Percentiles rank a stretch among this genome's conserved stretches.
Evolutionary conservation across 37 sponge, comb jelly and placozoan species (phyloP).

Genomic region (Geodia barretti): DNA sequence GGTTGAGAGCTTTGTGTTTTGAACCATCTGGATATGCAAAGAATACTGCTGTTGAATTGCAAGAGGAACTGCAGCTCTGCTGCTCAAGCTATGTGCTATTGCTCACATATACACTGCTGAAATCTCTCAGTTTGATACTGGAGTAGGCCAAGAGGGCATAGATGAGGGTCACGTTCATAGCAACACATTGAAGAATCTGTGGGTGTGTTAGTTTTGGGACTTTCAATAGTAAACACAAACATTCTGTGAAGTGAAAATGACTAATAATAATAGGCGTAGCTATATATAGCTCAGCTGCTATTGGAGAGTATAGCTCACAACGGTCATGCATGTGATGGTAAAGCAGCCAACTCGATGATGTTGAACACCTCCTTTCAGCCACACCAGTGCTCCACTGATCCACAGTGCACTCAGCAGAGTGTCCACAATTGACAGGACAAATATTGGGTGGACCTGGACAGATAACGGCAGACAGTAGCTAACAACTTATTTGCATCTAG

Average conservation of each 20-base stretch:
- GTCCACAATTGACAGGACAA: constrained; percentile 52
- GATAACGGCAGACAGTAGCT: not conserved
- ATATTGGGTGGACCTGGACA: constrained; percentile 40
- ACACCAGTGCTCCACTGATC: constrained; percentile 22
- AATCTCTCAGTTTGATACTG: not conserved
- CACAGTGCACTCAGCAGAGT: constrained; percentile 19
- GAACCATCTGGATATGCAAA: no score
- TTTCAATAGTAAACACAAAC: no score
- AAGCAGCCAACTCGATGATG: constrained; percentile 6
- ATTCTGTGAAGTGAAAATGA: no score
- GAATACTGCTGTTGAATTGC: no score
- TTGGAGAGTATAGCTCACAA: constrained; percentile 27
- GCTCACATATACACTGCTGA: not conserved
- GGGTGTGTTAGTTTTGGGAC: not conserved
- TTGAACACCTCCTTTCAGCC: constrained; percentile 6
- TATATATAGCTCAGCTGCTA: no score
- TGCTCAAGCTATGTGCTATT: no score
- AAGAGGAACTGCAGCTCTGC: no score
- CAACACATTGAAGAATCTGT: constrained; percentile 37
- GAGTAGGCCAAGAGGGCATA: constrained; percentile 31
- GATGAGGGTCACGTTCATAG: constrained; percentile 33
- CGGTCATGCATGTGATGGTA: constrained; percentile 10
- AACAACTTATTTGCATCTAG: no score
- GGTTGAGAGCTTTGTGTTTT: no score
- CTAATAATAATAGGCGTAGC: no score